Percentiles rank a stretch among this genome's conserved stretches.
These are phyloP conservation scores for Orthosia incerta DNA, from an alignment of 2,888 invertebrate species.

Conservation along the genomic window DNA sequence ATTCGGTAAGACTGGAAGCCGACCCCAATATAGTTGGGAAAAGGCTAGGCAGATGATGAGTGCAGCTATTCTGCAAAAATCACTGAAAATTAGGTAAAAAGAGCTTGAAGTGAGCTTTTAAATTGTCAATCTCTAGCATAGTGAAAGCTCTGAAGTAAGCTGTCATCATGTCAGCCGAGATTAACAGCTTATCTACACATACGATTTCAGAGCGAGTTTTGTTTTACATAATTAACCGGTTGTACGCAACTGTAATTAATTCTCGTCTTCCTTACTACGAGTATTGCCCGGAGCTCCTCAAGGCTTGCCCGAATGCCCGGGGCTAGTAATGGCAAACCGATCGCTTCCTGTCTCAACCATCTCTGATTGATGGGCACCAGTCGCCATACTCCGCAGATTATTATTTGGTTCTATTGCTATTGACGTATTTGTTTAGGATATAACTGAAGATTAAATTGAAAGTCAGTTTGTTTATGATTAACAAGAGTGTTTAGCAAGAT, in stretches of 20 bases:
- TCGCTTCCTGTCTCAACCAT: slow-evolving; percentile 57
- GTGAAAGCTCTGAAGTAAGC: too few species aligned
- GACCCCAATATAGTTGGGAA: too few species aligned
- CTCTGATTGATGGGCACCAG: slow-evolving; percentile 48
- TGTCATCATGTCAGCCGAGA: too few species aligned
- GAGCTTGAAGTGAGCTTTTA: too few species aligned
- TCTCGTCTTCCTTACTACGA: slow-evolving; percentile 1
- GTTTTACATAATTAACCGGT: too few species aligned
- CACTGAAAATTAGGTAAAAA: too few species aligned
- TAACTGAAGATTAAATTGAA: background rate
- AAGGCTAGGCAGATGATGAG: too few species aligned
- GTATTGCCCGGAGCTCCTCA: background rate
- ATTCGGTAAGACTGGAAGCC: too few species aligned
- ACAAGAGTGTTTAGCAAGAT: background rate
- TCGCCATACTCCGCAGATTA: slow-evolving; percentile 25
- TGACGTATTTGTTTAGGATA: slow-evolving; percentile 35
- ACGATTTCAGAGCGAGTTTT: too few species aligned
- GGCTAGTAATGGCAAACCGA: slow-evolving; percentile 60
- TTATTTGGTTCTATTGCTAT: slow-evolving; percentile 15
- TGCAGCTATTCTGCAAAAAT: too few species aligned
- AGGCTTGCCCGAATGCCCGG: slow-evolving; percentile 22
- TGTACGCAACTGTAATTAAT: slow-evolving; percentile 22
- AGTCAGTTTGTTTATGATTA: background rate
- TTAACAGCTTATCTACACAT: too few species aligned
- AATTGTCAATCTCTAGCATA: too few species aligned